These are phyloP conservation scores for Caenorhabditis sp. DNA, from an alignment of 2,888 invertebrate genomes.

Conservation along the genomic window DNA sequence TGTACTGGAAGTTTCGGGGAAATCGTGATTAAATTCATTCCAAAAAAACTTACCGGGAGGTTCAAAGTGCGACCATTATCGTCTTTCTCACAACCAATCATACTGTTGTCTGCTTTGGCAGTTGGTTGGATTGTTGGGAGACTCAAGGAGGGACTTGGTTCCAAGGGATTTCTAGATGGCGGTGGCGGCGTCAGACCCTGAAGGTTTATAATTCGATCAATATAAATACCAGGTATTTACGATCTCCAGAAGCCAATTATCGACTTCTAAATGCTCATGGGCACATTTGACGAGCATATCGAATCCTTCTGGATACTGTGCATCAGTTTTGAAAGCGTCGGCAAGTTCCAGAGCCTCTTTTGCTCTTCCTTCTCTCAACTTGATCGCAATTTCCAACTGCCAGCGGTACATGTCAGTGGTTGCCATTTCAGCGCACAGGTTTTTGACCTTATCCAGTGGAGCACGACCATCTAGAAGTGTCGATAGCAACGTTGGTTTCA, in stretches of 20 bases:
- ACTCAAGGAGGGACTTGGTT: too few relatives aligned
- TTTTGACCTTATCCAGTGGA: background rate
- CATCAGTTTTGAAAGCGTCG: background rate
- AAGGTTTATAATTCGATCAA: background rate
- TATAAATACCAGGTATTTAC: too few relatives aligned
- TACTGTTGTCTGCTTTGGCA: too few relatives aligned
- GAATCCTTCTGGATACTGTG: background rate
- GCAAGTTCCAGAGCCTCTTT: slow-evolving; percentile 4
- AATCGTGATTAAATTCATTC: too few relatives aligned
- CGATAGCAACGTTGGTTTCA: background rate
- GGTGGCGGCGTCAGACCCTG: slow-evolving; percentile 7
- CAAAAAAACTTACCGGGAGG: too few relatives aligned
- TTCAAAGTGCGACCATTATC: too few relatives aligned
- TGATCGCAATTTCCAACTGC: slow-evolving; percentile 13
- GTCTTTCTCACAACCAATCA: too few relatives aligned
- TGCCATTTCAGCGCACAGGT: background rate
- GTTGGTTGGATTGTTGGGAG: too few relatives aligned
- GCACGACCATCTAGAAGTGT: background rate
- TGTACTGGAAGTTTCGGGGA: too few relatives aligned
- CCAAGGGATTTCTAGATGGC: background rate
- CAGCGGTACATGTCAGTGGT: background rate
- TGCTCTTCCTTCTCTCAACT: slow-evolving; percentile 7
- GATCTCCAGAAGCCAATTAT: background rate
- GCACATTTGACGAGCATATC: background rate
- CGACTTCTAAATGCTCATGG: background rate